phyloP scores from a whole-genome alignment of 1,140 invertebrate genomes.

The Aphaenogaster rudis region DNA sequence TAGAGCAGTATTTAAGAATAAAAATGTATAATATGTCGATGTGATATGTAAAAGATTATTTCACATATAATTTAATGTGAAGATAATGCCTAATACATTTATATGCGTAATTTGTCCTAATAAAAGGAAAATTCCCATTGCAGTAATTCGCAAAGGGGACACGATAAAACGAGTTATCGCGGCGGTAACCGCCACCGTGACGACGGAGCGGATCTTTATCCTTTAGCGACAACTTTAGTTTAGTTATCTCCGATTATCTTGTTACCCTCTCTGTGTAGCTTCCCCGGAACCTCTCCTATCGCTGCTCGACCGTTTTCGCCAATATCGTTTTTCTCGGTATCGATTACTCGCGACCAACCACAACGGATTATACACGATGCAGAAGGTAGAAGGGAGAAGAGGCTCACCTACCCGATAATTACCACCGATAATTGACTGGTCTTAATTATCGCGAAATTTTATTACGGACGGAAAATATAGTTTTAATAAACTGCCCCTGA shows the following conservation, averaged over 20 bases:
- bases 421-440: constrained; percentile 75
- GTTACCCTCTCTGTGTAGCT: constrained; percentile 32
- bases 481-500: constrained; percentile 67
- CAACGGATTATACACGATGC: constrained; percentile 66
- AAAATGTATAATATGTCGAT: constrained; percentile 5
- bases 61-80: neutral
- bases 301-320: constrained; percentile 36
- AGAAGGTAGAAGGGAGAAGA: neutral
- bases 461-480: constrained; percentile 74
- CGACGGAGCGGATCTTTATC: constrained; percentile 47
- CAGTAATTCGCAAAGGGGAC: constrained; percentile 10
- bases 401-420: constrained; percentile 74
- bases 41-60: neutral
- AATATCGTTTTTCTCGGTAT: constrained; percentile 71
- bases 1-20: neutral
- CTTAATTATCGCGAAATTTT: constrained; percentile 81
- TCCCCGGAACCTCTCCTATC: constrained; percentile 7
- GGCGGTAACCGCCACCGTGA: constrained; percentile 27
- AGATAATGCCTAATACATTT: neutral
- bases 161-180: constrained; percentile 51
- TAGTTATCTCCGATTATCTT: constrained; percentile 63
- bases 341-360: constrained; percentile 71
- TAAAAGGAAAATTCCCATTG: constrained; percentile 25
- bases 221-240: constrained; percentile 50
- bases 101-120: constrained; percentile 23